A percentile compares a stretch with the other conserved stretches of the same genome.
Evolutionary conservation across 2,888 invertebrate genomes (phyloP).

Genomic region (Ctena decussata): DNA sequence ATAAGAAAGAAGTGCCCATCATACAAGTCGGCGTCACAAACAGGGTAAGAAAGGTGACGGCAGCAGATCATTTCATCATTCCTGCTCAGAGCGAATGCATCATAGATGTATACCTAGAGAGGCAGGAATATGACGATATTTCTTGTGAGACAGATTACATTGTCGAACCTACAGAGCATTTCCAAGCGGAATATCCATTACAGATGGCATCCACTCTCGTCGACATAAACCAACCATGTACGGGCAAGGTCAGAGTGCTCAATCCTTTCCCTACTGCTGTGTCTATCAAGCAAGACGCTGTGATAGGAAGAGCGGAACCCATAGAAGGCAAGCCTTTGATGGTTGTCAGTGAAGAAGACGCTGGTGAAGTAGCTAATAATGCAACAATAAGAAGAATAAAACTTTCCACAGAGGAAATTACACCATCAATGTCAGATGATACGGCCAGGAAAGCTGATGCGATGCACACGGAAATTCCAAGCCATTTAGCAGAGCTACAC

Average conservation of each 20-base stretch:
- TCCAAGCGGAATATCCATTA: constrained; percentile 41
- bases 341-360: background rate
- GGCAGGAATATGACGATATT: constrained; percentile 20
- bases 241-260: constrained; percentile 44
- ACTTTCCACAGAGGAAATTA: background rate
- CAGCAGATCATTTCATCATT: constrained; percentile 40
- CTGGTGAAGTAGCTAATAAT: background rate
- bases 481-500: constrained; percentile 19
- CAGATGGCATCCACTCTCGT: constrained; percentile 48
- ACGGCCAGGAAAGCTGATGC: background rate
- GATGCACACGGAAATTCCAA: background rate
- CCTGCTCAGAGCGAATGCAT: constrained; percentile 36
- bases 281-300: constrained; percentile 37
- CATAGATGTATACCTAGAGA: constrained; percentile 44
- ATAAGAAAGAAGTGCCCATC: constrained; percentile 31
- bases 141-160: constrained; percentile 5
- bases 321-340: background rate
- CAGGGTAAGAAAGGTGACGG: constrained; percentile 12
- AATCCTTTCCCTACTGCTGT: constrained; percentile 43
- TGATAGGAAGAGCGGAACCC: constrained; percentile 39
- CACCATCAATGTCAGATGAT: background rate
- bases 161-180: constrained; percentile 38
- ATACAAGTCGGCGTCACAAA: constrained; percentile 11
- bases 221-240: constrained; percentile 30
- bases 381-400: background rate